Conservation (phyloP, 2,113 vertebrate genomes). For the Falco punctatus region DNA sequence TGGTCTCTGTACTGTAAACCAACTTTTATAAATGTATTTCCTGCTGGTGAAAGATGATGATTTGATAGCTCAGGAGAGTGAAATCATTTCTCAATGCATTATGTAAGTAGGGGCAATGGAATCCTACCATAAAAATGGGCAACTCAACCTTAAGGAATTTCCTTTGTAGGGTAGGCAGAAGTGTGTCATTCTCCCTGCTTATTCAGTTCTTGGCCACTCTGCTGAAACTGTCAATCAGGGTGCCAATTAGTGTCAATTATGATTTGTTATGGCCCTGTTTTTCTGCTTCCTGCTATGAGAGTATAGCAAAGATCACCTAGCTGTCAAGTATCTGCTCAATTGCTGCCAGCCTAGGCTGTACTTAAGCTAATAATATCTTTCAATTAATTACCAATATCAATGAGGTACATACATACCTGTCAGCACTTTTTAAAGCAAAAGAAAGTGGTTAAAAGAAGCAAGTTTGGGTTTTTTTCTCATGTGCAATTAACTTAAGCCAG, state of each 20-base stretch:
- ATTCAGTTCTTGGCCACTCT: neutral
- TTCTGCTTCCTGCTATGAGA: neutral
- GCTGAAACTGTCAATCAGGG: slow-evolving; percentile 29
- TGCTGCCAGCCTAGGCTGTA: neutral
- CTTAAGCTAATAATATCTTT: neutral
- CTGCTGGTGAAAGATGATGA: slow-evolving; percentile 18
- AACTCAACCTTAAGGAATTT: neutral
- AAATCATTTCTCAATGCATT: neutral
- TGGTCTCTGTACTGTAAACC: slow-evolving; percentile 1
- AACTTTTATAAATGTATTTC: slow-evolving; percentile 33
- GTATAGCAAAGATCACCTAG: neutral
- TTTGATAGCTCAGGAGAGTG: slow-evolving; percentile 8
- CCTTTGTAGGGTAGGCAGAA: neutral
- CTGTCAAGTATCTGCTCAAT: neutral
- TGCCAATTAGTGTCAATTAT: slow-evolving; percentile 21
- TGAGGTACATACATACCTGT: neutral
- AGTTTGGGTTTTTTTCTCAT: neutral
- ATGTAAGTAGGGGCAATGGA: neutral
- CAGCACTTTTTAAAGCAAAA: neutral
- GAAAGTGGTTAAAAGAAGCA: neutral
- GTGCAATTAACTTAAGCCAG: neutral
- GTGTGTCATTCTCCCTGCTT: neutral
- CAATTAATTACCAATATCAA: neutral
- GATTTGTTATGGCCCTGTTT: neutral
- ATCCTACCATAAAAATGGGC: neutral